Evolutionary conservation across 2,888 invertebrate species (phyloP).

Genomic region (Nomada flava): DNA sequence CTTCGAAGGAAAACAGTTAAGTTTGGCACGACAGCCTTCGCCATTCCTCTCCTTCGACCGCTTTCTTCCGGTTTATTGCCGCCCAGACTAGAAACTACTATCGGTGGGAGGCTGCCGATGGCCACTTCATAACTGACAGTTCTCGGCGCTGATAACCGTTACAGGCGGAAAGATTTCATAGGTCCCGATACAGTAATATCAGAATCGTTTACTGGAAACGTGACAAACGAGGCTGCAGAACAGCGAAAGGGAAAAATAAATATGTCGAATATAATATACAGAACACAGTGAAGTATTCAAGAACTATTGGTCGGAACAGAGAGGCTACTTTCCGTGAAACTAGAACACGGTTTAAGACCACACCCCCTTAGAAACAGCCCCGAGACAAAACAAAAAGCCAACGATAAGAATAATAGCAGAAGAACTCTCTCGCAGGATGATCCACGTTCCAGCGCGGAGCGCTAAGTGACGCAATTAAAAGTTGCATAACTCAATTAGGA

Average conservation of each 20-base stretch:
- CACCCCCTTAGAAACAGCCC: not conserved
- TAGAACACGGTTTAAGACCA: not conserved
- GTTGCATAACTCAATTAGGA: constrained; percentile 58
- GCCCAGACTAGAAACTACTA: constrained; percentile 54
- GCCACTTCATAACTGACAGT: constrained; percentile 45
- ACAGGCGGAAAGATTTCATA: no score
- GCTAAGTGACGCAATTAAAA: constrained; percentile 50
- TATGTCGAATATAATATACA: not conserved
- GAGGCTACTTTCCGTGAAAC: not conserved
- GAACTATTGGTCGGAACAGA: not conserved
- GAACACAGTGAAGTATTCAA: constrained; percentile 3
- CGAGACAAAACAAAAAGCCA: not conserved
- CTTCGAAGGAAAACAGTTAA: constrained; percentile 79
- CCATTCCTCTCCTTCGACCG: constrained; percentile 54
- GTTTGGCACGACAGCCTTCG: constrained; percentile 77
- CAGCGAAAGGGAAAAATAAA: no score
- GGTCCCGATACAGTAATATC: no score
- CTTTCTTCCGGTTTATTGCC: constrained; percentile 69
- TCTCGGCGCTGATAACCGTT: constrained; percentile 1
- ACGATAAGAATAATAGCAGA: constrained; percentile 8
- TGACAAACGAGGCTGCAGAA: no score
- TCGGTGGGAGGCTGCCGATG: constrained; percentile 5
- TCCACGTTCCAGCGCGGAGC: constrained; percentile 20
- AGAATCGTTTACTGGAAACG: no score
- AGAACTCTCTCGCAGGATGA: constrained; percentile 24